Evolutionary conservation across 1,140 invertebrate genomes (phyloP), one percentile per base, ranked within the genome.

Genomic region (Aphaenogaster floridana): DNA sequence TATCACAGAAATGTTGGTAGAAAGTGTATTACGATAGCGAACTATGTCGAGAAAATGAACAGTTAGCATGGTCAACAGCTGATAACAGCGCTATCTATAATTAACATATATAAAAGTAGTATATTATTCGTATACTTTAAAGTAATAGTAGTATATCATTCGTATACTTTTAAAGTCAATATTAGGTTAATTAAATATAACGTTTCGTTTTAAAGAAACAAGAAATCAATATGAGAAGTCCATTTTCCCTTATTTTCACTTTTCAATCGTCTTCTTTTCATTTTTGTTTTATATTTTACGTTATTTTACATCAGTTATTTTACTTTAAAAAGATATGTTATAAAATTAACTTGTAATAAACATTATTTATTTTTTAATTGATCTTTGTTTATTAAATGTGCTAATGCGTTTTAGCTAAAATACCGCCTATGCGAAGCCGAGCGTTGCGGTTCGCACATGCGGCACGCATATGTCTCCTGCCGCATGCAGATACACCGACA

Each of bases 1-100:
- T 84, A 74, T 76, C 80, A 36, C 8, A 61, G 54, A 50, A 84
- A 74, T 21, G 54, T 52, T 69, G 8, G 11, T 52, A n/a, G 13
- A 21, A n/a, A 50, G 17, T 69, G n/a, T 54, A 36, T 42, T 52
- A 52, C n/a, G 28, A 48, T 36, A 54, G 28, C n/a, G 34, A 68
- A 68, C 11, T 68, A 39, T 11, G 34, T 48, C 45, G 13, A 48
- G 54, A 50, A 74, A 84, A 74, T 74, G 69, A 74, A 21, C n/a
- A 48, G 50, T 54, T 39, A 4, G 7, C 36, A 36, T 61, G 34
- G 5, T 15, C 17, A 45, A 2, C 15, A 36, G 1, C 34, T 48
- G 42, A 84, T 84, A 80, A 54, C 36, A 66, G 15, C 17, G 21
- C 2, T 36, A 7, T 11, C 6, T n/a, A 13, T 15, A 48, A 28